These are phyloP conservation scores for Nymphalis polychloros DNA, from an alignment of 2,888 invertebrate genomes.

Conservation along the genomic window DNA sequence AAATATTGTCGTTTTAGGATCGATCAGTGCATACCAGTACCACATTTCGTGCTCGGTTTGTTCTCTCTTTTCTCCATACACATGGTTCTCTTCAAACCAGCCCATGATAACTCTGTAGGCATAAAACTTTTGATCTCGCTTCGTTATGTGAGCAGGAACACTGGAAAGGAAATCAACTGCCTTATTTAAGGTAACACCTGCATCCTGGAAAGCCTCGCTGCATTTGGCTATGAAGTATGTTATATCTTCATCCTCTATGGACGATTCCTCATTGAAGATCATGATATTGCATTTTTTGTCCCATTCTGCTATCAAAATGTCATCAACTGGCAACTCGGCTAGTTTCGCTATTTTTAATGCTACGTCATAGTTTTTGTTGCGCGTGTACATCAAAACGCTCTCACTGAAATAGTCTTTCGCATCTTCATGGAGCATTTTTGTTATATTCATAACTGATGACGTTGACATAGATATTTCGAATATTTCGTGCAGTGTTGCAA, in stretches of 20 bases:
- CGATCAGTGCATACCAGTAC: constrained; percentile 59
- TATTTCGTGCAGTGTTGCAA: constrained; percentile 69
- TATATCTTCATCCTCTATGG: constrained; percentile 62
- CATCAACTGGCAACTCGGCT: constrained; percentile 72
- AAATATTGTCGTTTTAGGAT: constrained; percentile 36
- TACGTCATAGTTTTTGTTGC: constrained; percentile 75
- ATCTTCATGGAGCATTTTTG: constrained; percentile 67
- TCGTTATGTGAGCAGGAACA: constrained; percentile 74
- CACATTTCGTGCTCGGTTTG: constrained; percentile 76
- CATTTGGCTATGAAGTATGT: constrained; percentile 82
- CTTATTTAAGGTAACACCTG: constrained; percentile 82
- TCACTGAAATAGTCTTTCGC: constrained; percentile 73
- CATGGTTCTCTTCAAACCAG: constrained; percentile 72
- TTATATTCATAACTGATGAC: constrained; percentile 77
- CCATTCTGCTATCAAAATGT: constrained; percentile 81
- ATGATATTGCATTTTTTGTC: constrained; percentile 62
- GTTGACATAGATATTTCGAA: constrained; percentile 82
- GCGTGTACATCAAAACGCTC: constrained; percentile 79
- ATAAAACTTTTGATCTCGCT: constrained; percentile 77
- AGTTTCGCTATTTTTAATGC: constrained; percentile 82
- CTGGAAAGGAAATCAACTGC: constrained; percentile 84
- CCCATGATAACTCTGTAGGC: constrained; percentile 72
- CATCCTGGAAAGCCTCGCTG: constrained; percentile 82
- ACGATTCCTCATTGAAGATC: constrained; percentile 57
- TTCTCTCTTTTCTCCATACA: constrained; percentile 66